phyloP scores from a whole-genome alignment of 2,113 vertebrate genomes.

The Spizaetus ornatus region DNA sequence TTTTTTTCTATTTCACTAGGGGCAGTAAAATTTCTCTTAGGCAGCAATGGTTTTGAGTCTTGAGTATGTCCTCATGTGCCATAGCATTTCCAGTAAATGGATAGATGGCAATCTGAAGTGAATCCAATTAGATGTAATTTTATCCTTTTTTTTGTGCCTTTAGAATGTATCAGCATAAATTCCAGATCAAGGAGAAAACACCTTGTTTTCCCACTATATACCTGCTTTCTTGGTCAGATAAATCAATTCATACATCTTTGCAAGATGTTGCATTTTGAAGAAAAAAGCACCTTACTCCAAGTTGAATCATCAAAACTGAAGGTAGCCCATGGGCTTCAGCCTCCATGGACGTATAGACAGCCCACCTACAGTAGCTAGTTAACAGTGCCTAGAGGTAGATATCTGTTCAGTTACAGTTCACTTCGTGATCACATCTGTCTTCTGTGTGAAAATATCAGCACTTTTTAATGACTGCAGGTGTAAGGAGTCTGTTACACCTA shows the following conservation, averaged over 20 bases:
- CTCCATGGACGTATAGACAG: background rate
- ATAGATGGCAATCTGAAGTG: background rate
- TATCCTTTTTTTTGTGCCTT: background rate
- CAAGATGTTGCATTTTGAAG: background rate
- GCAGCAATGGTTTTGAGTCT: background rate
- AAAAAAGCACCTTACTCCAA: background rate
- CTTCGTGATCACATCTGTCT: background rate
- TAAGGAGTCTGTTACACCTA: background rate
- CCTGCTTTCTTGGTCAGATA: background rate
- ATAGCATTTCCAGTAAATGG: background rate
- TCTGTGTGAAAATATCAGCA: background rate
- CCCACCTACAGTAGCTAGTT: background rate
- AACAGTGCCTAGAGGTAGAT: background rate
- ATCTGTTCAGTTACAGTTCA: background rate
- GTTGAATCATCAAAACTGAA: background rate
- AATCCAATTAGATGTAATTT: background rate
- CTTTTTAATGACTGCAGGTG: accelerated
- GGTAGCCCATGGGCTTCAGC: background rate
- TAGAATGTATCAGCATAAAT: background rate
- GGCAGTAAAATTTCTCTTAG: background rate
- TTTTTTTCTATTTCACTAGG: background rate
- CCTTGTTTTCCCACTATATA: background rate
- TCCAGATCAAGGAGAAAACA: background rate
- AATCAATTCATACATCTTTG: background rate
- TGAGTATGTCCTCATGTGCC: background rate